Base-by-base conservation (phyloP, 2,113 vertebrate genomes). In the Hippocampus barbouri region DNA sequence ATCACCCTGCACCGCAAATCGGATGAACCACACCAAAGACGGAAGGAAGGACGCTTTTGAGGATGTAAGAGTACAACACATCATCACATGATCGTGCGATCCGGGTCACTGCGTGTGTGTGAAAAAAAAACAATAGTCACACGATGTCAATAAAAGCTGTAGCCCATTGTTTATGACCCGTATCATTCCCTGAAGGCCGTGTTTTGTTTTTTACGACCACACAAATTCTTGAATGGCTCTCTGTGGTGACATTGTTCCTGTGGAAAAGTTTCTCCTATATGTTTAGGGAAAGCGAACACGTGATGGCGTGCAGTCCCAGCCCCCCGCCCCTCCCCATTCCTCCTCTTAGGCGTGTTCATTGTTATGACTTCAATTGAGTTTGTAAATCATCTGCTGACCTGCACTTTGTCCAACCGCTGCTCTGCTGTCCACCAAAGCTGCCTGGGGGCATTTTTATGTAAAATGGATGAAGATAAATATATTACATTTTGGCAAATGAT, bases 21-120 rank as follows among this genome's bases (percentile, higher is more conserved):
- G 8, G 56, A 57, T 57, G 6, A 16, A 34, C 6, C 15, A 34
- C 14, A 15, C 6, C 9, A 25, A 30, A n/a, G 9, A 34, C 0
- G 4, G 45, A 20, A 45, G 3, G 20, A 53, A 6, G 16, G 62
- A n/a, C 14, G 12, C 27, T 16, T 64, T 41, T 2, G 0, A 41
- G 41, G 10, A 64, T 3, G 12, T 14, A 34, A 62, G 51, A 6
- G 16, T 1, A 11, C 20, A 5, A 5, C 73, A 60, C 47, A 18
- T 49, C 18, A 40, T 77, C 79, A 74, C 65, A 40, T 80, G 70
- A 76, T 5, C 23, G 5, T 8, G n/a, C 54, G 63, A 68, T 70
- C 56, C 68, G 74, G 71, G 69, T 81, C 79, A 77, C 25, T 57
- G 51, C 66, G 41, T 66, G 53, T 65, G 68, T 66, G 61, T 38